Evolutionary conservation across 2,797 vertebrate species (phyloP).

Genomic region (Valencia hispanica): DNA sequence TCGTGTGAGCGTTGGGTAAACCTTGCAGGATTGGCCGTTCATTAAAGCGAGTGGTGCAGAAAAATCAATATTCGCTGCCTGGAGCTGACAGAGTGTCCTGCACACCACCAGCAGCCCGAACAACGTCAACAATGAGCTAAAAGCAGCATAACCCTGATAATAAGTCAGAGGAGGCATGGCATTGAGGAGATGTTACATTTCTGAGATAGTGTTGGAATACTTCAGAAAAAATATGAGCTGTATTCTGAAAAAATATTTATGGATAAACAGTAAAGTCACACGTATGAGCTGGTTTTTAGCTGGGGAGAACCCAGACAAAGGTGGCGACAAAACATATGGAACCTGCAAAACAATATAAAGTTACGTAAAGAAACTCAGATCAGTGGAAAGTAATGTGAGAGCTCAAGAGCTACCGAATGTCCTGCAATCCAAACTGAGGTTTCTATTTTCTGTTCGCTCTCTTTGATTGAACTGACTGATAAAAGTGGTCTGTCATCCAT

Average conservation of each 20-base stretch:
- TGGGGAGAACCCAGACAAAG: background rate
- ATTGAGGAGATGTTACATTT: conserved; percentile 21
- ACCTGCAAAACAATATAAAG: conserved; percentile 1
- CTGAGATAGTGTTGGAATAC: background rate
- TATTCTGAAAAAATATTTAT: background rate
- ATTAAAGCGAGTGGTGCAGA: conserved; percentile 74
- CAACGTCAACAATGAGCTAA: conserved; percentile 51
- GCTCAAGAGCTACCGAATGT: conserved; percentile 18
- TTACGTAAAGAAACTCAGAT: conserved; percentile 15
- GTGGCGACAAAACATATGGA: conserved; percentile 8
- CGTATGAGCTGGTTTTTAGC: background rate
- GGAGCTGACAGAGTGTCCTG: conserved; percentile 62
- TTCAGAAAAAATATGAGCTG: background rate
- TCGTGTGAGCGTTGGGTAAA: conserved; percentile 58
- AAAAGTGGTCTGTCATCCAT: conserved; percentile 62
- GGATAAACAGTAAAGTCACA: background rate
- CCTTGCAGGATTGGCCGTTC: conserved; percentile 61
- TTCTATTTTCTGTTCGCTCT: conserved; percentile 25
- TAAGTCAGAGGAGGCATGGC: conserved; percentile 36
- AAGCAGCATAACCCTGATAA: conserved; percentile 45
- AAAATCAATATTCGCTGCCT: conserved; percentile 76
- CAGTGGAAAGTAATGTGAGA: conserved; percentile 6
- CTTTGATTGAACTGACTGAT: conserved; percentile 63
- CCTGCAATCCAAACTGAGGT: conserved; percentile 37
- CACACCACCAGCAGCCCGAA: conserved; percentile 46